Base-by-base conservation (phyloP, 2,797 vertebrate species). In the Liparis tanakae region DNA sequence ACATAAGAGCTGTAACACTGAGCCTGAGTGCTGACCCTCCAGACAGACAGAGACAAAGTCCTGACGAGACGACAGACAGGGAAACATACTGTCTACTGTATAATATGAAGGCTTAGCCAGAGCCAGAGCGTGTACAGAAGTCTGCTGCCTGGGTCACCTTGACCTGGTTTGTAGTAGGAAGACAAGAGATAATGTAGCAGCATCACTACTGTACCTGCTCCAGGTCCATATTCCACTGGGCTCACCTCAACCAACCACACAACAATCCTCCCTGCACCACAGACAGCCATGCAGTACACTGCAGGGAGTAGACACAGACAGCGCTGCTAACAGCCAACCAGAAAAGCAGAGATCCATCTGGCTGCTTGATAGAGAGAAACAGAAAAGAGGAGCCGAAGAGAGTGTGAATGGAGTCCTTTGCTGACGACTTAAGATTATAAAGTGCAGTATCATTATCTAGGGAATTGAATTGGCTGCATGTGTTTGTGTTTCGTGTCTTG, bases 81-180 rank as follows among this genome's bases (percentile, higher is more conserved):
- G 61, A 74, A 70, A 72, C 59, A 83, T 62, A 36, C 33, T 25
- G 46, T 44, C 41, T 63, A 34, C 56, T 74, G 65, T 70, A 62
- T 44, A 48, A 59, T 46, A 48, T 50, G 34, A 67, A 67, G 51
- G 61, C 53, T 55, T 37, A 75, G 41, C 9, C 59, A 75, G 72
- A 67, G 18, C 65, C 51, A 59, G 68, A 61, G 74, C 62, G 33
- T 72, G 70, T 58, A 15, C 55, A 64, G 58, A 73, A 78, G 70
- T 79, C 70, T 67, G 65, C 76, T 63, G 59, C 15, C 15, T 79
- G 81, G 85, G 90, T 94, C 88, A 94, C 92, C 92, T 94, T 94
- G 92, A 93, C 92, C 91, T 91, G 89, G 77, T 92, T 93, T 86
- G 68, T 81, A 78, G 64, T 73, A 66, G 58, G 82, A 85, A 76